Conservation (phyloP, 2,113 vertebrate species). For the Psophia crepitans region DNA sequence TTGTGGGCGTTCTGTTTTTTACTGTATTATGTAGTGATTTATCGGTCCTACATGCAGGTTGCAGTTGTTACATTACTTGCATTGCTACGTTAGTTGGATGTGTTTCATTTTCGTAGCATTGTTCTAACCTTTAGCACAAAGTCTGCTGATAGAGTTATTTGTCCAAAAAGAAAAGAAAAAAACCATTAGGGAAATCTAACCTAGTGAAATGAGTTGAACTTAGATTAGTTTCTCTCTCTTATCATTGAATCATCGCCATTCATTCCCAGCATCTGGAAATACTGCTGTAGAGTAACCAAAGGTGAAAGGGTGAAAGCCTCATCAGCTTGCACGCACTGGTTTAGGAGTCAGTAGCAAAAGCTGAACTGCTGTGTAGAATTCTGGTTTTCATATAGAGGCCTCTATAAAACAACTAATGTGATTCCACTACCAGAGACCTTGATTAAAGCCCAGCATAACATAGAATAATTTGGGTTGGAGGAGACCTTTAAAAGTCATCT, state of each 20-base stretch:
- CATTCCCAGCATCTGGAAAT: not conserved
- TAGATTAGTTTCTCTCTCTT: not conserved
- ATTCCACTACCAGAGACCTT: not conserved
- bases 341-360: not conserved
- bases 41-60: not conserved
- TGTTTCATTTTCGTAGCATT: not conserved
- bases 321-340: fast-evolving
- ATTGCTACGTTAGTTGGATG: not conserved
- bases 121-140: not conserved
- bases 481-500: too few relatives aligned
- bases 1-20: not conserved
- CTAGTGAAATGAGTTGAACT: not conserved
- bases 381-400: not conserved
- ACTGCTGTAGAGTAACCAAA: not conserved
- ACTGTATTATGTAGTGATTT: not conserved
- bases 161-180: not conserved
- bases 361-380: not conserved
- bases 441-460: not conserved
- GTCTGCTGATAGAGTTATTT: not conserved
- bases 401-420: not conserved
- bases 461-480: too few relatives aligned
- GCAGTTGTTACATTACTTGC: not conserved
- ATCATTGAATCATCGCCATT: not conserved
- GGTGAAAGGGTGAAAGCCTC: not conserved
- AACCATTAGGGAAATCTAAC: not conserved